phyloP scores from a whole-genome alignment of 1,140 invertebrate species.

The Heliconius hermathena region DNA sequence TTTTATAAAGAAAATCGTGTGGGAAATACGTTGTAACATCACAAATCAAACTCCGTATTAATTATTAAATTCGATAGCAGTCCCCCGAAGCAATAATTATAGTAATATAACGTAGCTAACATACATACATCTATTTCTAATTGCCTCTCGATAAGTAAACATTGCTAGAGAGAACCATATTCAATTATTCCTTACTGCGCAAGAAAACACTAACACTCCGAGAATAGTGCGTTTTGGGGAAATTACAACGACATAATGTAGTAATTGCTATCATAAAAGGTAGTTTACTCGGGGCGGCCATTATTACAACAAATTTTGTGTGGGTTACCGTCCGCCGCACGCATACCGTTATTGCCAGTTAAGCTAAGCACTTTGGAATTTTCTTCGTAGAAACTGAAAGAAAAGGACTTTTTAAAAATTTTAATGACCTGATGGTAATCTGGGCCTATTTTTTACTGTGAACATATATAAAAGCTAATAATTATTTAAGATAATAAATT shows the following conservation, averaged over 20 bases:
- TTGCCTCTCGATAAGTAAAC: constrained; percentile 30
- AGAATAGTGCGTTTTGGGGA: constrained; percentile 38
- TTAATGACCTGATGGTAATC: neutral
- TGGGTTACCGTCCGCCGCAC: constrained; percentile 41
- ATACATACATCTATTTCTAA: constrained; percentile 19
- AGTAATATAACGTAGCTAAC: neutral
- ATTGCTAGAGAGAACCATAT: constrained; percentile 21
- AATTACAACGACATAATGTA: constrained; percentile 55
- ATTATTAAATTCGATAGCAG: constrained; percentile 13
- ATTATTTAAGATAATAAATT: no score
- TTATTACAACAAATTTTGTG: constrained; percentile 59
- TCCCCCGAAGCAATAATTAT: constrained; percentile 5
- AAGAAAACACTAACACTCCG: constrained; percentile 37
- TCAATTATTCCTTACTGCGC: constrained; percentile 40
- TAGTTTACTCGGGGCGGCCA: constrained; percentile 52
- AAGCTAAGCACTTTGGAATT: constrained; percentile 28
- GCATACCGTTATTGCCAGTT: constrained; percentile 39
- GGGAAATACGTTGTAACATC: neutral
- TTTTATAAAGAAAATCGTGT: neutral
- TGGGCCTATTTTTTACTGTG: neutral
- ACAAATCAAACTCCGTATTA: constrained; percentile 1
- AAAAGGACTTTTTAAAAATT: constrained; percentile 7
- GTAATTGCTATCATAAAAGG: constrained; percentile 60
- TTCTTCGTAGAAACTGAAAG: constrained; percentile 19
- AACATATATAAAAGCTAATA: neutral